Evolutionary conservation across 2,888 invertebrate genomes (phyloP), one percentile per base, ranked within the genome.

Genomic region (Dynastes tityus): DNA sequence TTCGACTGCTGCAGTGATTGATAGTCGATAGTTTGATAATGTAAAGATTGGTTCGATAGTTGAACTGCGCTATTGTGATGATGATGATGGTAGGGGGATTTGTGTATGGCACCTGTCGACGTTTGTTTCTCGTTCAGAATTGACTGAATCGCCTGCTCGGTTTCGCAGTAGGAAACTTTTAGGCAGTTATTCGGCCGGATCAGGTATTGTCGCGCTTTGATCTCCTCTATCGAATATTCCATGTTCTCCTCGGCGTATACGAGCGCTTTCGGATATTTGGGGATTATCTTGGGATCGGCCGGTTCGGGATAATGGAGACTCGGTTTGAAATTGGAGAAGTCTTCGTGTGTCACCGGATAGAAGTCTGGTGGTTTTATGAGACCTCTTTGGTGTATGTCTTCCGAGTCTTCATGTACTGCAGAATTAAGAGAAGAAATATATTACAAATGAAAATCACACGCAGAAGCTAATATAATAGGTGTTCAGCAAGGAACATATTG

Each of bases 151-250:
- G 83, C 83, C 79, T 84, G 83, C 74, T 81, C 81, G 11, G 83
- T 82, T 80, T 84, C 84, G 53, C 78, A 74, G 49, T 77, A 75
- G 51, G 82, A 80, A n/a, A 82, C 80, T 37, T 78, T 82, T 11
- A 80, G 45, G 49, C 80, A 76, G 55, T 70, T 80, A n/a, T 22
- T 16, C 8, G 77, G 37, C 9, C 79, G 37, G 6, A 29, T 32
- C 86, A 87, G 88, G 86, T 92, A 93, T 85, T 90, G 90, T 83
- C 90, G 89, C 79, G 94, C 92, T 84, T 93, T 90, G 82, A 96
- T 90, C 90, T 96, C 95, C 89, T 96, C 96, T 89, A 95, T 92
- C 86, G 94, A 94, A 88, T 91, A 93, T 89, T 96, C 96, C 81
- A 90, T 90, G 81, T 92, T 91, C 1, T 84, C 83, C 83, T 91